These are phyloP conservation scores for Lipophrys pholis DNA, from an alignment of 2,113 vertebrate genomes.

Conservation along the genomic window DNA sequence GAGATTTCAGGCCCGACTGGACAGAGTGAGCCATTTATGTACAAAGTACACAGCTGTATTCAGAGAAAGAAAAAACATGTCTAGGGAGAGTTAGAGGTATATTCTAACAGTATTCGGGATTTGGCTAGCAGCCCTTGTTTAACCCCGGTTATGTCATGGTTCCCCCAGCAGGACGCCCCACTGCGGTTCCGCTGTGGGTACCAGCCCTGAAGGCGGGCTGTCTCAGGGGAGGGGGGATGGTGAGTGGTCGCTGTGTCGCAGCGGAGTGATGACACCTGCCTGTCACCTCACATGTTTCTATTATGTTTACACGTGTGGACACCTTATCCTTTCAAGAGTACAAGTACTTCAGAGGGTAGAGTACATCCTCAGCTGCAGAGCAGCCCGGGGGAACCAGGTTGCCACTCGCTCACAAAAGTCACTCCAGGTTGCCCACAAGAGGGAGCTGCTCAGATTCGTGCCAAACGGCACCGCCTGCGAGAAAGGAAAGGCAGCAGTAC, in stretches of 20 bases:
- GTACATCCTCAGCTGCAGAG: not conserved
- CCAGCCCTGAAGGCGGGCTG: slow-evolving; percentile 79
- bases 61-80: not conserved
- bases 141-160: slow-evolving; percentile 76
- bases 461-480: slow-evolving; percentile 13
- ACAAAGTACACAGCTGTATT: not conserved
- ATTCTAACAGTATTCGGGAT: not conserved
- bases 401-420: slow-evolving; percentile 16
- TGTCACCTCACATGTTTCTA: slow-evolving; percentile 65
- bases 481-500: not conserved
- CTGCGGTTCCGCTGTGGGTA: slow-evolving; percentile 83
- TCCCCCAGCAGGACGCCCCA: slow-evolving; percentile 82
- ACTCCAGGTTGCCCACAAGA: slow-evolving; percentile 13
- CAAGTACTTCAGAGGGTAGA: not conserved
- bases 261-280: slow-evolving; percentile 68
- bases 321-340: slow-evolving; percentile 11
- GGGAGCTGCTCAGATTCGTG: slow-evolving; percentile 8
- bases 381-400: slow-evolving; percentile 44
- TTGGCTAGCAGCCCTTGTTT: slow-evolving; percentile 47
- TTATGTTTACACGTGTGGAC: slow-evolving; percentile 72
- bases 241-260: slow-evolving; percentile 70
- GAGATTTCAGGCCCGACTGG: slow-evolving; percentile 39
- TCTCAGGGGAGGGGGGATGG: slow-evolving; percentile 71
- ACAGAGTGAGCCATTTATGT: not conserved
- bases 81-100: not conserved